phyloP scores from a whole-genome alignment of 2,113 vertebrate species.

The Balaeniceps rex region DNA sequence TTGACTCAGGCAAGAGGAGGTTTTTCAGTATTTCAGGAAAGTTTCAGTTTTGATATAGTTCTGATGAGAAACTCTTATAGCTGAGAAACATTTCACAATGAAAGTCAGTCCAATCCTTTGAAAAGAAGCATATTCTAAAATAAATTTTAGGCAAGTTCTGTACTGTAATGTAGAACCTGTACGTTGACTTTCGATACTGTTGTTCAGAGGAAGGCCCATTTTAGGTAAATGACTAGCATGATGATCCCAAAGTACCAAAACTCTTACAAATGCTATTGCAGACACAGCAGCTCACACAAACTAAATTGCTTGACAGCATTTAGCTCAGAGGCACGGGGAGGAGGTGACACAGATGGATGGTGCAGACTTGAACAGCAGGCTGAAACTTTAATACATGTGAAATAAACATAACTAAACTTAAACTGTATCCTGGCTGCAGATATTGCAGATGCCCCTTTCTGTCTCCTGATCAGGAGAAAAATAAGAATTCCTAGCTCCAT shows the following conservation, averaged over 20 bases:
- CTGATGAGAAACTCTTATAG: background rate
- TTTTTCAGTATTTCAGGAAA: background rate
- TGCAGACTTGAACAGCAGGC: background rate
- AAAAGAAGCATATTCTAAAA: background rate
- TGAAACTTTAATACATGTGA: background rate
- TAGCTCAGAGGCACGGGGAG: background rate
- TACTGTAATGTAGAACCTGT: background rate
- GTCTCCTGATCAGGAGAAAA: background rate
- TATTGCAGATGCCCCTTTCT: background rate
- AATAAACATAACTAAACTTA: background rate
- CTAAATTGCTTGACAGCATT: background rate
- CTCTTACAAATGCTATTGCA: background rate
- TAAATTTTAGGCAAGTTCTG: background rate
- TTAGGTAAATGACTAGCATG: background rate
- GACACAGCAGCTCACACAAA: background rate
- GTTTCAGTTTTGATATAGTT: background rate
- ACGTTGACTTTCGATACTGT: background rate
- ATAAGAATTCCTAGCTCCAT: background rate
- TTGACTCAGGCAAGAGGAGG: background rate
- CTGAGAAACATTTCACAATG: background rate
- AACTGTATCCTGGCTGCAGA: background rate
- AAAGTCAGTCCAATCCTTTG: background rate
- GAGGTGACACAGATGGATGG: background rate
- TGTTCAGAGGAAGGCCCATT: background rate
- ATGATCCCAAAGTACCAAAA: background rate